A percentile compares a stretch with the other conserved stretches of the same genome.
Evolutionary conservation across 2,888 invertebrate species (phyloP).

Genomic region (Drosophila pseudotakahashii): DNA sequence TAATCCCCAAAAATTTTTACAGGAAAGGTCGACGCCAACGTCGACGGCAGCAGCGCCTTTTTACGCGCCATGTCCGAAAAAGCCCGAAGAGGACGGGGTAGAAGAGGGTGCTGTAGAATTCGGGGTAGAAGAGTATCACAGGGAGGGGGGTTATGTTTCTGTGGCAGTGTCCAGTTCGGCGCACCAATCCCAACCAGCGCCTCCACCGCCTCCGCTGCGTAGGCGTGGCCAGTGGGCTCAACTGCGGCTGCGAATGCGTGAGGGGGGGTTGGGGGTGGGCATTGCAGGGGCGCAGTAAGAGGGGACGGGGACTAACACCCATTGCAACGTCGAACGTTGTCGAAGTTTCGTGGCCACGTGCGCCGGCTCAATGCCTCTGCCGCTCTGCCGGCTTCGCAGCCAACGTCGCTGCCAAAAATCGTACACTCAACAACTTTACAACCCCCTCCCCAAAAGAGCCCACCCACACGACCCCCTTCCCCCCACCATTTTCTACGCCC

Average conservation of each 20-base stretch:
- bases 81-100: not conserved
- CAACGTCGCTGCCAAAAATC: slow-evolving; percentile 26
- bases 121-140: slow-evolving; percentile 6
- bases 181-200: slow-evolving; percentile 76
- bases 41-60: slow-evolving; percentile 68
- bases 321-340: slow-evolving; percentile 49
- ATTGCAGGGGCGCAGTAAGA: not conserved
- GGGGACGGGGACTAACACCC: slow-evolving; percentile 19
- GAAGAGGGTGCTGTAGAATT: not conserved
- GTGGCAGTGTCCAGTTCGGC: slow-evolving; percentile 67
- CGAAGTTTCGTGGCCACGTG: slow-evolving; percentile 67
- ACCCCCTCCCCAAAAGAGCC: not conserved
- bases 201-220: slow-evolving; percentile 59
- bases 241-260: slow-evolving; percentile 50
- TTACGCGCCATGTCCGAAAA: slow-evolving; percentile 76
- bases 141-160: slow-evolving; percentile 18
- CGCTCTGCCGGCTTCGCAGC: not conserved
- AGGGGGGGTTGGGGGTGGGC: not conserved
- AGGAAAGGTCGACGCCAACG: slow-evolving; percentile 67
- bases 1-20: slow-evolving; percentile 77
- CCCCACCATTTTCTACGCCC: slow-evolving; percentile 1
- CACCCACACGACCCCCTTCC: slow-evolving; percentile 2
- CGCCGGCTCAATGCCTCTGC: slow-evolving; percentile 53
- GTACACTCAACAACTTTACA: slow-evolving; percentile 29
- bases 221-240: slow-evolving; percentile 76